These are phyloP conservation scores for Bostrychus sinensis DNA, from an alignment of 2,113 vertebrate species.

Conservation along the genomic window DNA sequence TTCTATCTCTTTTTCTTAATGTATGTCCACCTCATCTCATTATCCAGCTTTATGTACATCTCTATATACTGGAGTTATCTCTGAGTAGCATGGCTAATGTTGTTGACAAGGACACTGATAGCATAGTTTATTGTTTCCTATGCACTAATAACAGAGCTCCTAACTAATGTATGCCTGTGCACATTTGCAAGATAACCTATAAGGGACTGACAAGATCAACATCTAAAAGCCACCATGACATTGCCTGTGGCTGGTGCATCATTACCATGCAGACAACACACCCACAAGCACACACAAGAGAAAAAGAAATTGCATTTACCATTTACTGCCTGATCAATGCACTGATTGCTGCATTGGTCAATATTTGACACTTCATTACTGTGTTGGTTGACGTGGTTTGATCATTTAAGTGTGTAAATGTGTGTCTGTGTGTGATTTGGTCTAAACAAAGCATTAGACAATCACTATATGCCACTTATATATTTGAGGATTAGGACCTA, in stretches of 20 bases:
- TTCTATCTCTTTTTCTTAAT: not conserved
- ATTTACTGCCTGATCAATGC: slow-evolving; percentile 40
- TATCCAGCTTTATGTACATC: slow-evolving; percentile 20
- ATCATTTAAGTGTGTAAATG: slow-evolving; percentile 22
- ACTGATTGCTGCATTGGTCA: slow-evolving; percentile 41
- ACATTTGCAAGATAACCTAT: slow-evolving; percentile 22
- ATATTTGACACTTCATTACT: slow-evolving; percentile 54
- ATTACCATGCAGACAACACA: slow-evolving; percentile 18
- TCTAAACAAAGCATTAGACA: slow-evolving; percentile 8
- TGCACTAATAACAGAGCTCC: slow-evolving; percentile 38
- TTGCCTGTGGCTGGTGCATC: slow-evolving; percentile 19
- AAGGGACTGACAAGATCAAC: slow-evolving; percentile 37
- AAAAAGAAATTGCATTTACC: slow-evolving; percentile 39
- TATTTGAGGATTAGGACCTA: too few species aligned
- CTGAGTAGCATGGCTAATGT: slow-evolving; percentile 11
- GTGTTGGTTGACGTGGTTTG: slow-evolving; percentile 19
- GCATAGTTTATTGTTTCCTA: slow-evolving; percentile 35
- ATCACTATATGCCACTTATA: not conserved
- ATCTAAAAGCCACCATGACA: slow-evolving; percentile 9
- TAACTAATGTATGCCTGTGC: slow-evolving; percentile 8
- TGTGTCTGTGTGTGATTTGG: slow-evolving; percentile 15
- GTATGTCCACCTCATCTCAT: slow-evolving; percentile 1
- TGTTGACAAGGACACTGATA: slow-evolving; percentile 48
- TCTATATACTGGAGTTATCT: slow-evolving; percentile 24
- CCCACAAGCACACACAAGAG: not conserved